Conservation (phyloP, 1,140 invertebrate genomes). For the Elymnias hypermnestra region DNA sequence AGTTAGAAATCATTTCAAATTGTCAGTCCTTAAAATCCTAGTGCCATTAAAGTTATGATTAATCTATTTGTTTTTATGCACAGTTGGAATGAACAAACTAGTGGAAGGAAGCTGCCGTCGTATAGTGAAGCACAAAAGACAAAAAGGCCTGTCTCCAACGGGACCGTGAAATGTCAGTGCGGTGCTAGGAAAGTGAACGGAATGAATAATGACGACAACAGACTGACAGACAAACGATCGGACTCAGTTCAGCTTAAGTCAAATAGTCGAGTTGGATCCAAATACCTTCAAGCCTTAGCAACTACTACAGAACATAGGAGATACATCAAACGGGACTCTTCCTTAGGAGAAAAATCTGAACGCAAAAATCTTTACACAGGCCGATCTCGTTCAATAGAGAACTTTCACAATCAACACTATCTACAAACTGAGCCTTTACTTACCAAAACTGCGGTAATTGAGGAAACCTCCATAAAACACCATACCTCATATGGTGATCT, state of each 20-base stretch:
- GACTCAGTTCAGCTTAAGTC: conserved; percentile 47
- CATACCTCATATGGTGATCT: conserved; percentile 69
- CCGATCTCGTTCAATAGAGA: conserved; percentile 69
- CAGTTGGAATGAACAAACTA: conserved; percentile 74
- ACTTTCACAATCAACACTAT: conserved; percentile 59
- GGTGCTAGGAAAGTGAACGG: conserved; percentile 59
- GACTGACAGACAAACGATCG: conserved; percentile 33
- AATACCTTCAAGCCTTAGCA: conserved; percentile 68
- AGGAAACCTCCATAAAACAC: conserved; percentile 56
- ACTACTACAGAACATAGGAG: conserved; percentile 43
- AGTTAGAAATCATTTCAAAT: too few species aligned
- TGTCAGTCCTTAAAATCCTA: too few species aligned
- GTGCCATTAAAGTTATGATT: too few species aligned
- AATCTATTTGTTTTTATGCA: conserved; percentile 16
- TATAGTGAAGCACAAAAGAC: conserved; percentile 74
- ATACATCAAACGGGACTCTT: conserved; percentile 58
- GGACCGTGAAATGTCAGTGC: conserved; percentile 64
- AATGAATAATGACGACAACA: conserved; percentile 37
- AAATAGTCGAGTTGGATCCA: conserved; percentile 67
- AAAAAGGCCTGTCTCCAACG: conserved; percentile 63
- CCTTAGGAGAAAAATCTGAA: conserved; percentile 44
- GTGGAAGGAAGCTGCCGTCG: conserved; percentile 66
- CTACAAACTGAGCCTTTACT: conserved; percentile 34
- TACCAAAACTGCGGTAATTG: conserved; percentile 40
- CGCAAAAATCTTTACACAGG: conserved; percentile 46